phyloP scores from a whole-genome alignment of 1,140 invertebrate genomes.

The Galleria mellonella region DNA sequence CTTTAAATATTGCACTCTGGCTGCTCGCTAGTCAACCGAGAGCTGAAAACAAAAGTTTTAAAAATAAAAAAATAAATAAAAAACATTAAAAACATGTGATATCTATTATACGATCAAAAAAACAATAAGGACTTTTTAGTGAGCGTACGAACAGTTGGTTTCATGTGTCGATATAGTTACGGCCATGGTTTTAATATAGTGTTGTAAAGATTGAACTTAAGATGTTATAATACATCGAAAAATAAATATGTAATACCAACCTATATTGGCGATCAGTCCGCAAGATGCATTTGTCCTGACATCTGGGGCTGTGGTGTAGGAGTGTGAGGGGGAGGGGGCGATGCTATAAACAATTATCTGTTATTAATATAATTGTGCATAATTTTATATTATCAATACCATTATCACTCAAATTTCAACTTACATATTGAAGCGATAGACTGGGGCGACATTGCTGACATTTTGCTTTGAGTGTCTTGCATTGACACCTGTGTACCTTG shows the following conservation, averaged over 20 bases:
- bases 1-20: slow-evolving; percentile 50
- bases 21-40: slow-evolving; percentile 40
- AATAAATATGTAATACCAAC: no score
- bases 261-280: slow-evolving; percentile 50
- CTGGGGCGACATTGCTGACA: slow-evolving; percentile 68
- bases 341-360: slow-evolving; percentile 29
- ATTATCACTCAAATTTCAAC: slow-evolving; percentile 9
- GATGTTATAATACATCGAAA: no score
- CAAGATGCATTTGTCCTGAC: slow-evolving; percentile 52
- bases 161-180: no score
- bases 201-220: no score
- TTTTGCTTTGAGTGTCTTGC: slow-evolving; percentile 60
- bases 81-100: background rate
- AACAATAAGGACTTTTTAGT: no score
- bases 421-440: slow-evolving; percentile 71
- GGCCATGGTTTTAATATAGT: no score
- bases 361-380: no score
- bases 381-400: background rate
- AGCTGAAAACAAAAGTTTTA: slow-evolving; percentile 30
- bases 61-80: no score
- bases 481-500: slow-evolving; percentile 71
- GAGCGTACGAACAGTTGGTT: no score
- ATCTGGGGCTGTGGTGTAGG: slow-evolving; percentile 65
- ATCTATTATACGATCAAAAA: no score
- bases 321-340: slow-evolving; percentile 67